phyloP scores from a whole-genome alignment of 2,888 invertebrate genomes.

The Heliconius hortense region DNA sequence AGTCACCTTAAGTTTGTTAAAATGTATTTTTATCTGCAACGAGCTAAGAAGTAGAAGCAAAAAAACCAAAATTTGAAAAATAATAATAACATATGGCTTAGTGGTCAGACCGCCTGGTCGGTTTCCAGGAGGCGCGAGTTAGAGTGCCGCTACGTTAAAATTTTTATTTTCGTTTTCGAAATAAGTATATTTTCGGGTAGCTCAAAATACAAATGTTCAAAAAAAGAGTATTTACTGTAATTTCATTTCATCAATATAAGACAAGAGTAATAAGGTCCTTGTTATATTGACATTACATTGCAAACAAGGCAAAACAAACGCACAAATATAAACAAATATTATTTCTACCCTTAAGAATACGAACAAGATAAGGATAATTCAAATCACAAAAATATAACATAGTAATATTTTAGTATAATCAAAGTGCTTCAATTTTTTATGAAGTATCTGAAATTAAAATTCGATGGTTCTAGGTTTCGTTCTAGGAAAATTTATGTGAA shows the following conservation, averaged over 20 bases:
- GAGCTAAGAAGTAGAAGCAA: background rate
- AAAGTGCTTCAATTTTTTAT: background rate
- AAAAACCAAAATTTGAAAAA: background rate
- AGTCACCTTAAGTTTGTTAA: too few species aligned
- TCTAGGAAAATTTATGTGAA: too few species aligned
- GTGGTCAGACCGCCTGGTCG: too few species aligned
- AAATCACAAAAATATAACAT: background rate
- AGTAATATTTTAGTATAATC: background rate
- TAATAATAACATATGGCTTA: too few species aligned
- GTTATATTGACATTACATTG: slow-evolving; percentile 7
- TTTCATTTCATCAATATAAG: slow-evolving; percentile 7
- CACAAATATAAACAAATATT: slow-evolving; percentile 14
- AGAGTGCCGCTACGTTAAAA: too few species aligned
- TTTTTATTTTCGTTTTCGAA: too few species aligned
- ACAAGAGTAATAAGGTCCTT: background rate
- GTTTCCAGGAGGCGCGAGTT: too few species aligned
- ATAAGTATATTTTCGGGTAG: too few species aligned
- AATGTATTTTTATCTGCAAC: background rate
- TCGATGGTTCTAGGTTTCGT: too few species aligned
- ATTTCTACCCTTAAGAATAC: slow-evolving; percentile 4
- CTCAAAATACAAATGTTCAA: background rate
- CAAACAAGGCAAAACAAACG: slow-evolving; percentile 18
- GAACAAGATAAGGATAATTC: background rate
- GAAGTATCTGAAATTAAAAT: background rate
- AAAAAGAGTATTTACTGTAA: background rate